Percentiles rank a stretch among this genome's conserved stretches.
These are phyloP conservation scores for Lasiurus borealis DNA, from an alignment of 2,113 vertebrate genomes.

Conservation along the genomic window DNA sequence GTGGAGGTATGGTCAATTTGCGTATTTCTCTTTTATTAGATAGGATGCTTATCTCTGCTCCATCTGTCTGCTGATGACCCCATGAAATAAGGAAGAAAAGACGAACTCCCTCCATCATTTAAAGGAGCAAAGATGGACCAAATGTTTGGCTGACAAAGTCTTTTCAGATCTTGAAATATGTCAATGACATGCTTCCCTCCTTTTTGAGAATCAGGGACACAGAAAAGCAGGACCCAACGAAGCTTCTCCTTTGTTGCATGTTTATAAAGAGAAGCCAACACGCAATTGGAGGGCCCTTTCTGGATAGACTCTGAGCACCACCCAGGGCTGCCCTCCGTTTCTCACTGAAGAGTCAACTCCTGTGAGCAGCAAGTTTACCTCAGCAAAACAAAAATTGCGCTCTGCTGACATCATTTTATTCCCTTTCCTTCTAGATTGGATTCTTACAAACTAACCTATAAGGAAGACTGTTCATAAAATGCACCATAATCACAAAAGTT, in stretches of 20 bases:
- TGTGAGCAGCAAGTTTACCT: neutral
- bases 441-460: neutral
- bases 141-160: neutral
- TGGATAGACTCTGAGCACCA: neutral
- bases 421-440: neutral
- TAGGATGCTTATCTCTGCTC: too few relatives aligned
- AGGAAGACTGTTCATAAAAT: slow-evolving; percentile 7
- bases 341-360: neutral
- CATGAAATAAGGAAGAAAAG: neutral
- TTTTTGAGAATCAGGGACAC: neutral
- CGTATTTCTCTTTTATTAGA: too few relatives aligned
- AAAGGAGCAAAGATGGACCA: neutral
- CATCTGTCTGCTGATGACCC: neutral
- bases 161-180: neutral
- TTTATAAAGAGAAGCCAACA: neutral
- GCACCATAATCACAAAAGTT: neutral
- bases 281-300: neutral
- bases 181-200: neutral
- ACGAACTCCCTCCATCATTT: neutral
- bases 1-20: too few relatives aligned
- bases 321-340: neutral
- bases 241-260: neutral
- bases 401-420: neutral
- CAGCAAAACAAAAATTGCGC: neutral
- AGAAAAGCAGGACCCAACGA: neutral